Base-by-base conservation (phyloP, 2,888 invertebrate species). In the Odontothrips loti region DNA sequence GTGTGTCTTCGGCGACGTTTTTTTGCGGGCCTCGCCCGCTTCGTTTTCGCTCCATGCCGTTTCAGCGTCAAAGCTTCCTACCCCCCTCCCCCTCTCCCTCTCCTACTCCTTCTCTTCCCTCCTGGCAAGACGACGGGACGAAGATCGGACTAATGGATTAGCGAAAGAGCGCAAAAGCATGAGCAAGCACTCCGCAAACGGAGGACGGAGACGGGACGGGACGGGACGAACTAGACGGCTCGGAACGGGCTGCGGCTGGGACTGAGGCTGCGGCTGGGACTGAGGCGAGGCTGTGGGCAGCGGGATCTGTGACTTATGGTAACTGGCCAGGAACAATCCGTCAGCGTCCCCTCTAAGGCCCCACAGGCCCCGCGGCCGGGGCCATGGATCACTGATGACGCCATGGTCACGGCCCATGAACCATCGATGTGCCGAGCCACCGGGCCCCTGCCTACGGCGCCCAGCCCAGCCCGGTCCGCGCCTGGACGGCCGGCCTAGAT, bases 231-330 rank as follows among this genome's bases (percentile, higher is more conserved):
- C 34, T 43, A 43, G 34, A 43, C 34, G 34, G 34, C 34, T 2
- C 6, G 34, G 34, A 43, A 43, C 34, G 6, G 34, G 34, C 34
- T 2, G 34, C 6, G 15, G 51, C 51, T 12, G 51, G 51, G 51
- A 10, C 51, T 3, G 58, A 51, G 51, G 51, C 17, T 11, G 51
- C 4, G 58, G 58, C 20, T 58, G 58, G 58, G 15, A 10, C 34
- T 2, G 58, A 15, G 58, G 58, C 51, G 58, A n/a, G 58, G 51
- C 51, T 12, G 51, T n/a, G n/a, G n/a, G n/a, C n/a, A 8, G 51
- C 51, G 58, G 58, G 34, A 43, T 23, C 68, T 23, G 68, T 75
- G 68, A 75, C 68, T 75, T 75, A 75, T 75, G 68, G 68, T 27
- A 75, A 75, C 68, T 23, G 23, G 58, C 20, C 58, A 15, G 58